Evolutionary conservation across 2,113 vertebrate genomes (phyloP), one percentile per base, ranked within the genome.

Genomic region (Anolis carolinensis): DNA sequence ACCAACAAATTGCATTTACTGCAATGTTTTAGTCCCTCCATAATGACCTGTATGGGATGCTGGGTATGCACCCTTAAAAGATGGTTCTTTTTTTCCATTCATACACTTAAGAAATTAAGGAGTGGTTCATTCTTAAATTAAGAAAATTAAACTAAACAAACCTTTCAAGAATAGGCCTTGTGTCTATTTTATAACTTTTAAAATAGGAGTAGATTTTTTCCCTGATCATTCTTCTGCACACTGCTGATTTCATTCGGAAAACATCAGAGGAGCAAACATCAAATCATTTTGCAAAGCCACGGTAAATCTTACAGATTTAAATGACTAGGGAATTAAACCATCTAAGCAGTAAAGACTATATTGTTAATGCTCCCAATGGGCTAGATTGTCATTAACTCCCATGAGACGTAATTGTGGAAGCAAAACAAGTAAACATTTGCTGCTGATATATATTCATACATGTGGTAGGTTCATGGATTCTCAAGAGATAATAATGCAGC

Each of bases 251-350:
- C 52, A 34, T 30, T 59, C 9, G 32, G 14, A 68, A 81, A 68
- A 81, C 27, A n/a, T 9, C 2, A 48, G 79, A 68, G 25, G 68
- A 81, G 14, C 23, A 68, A 36, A 81, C 48, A 27, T 23, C 36
- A 68, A 36, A 80, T 80, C 32, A 27, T 13, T 63, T 63, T 79
- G 55, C 55, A 79, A 79, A 63, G 55, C 52, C 76, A 79, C 34
- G 59, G 52, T 32, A 79, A 79, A 34, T 79, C 52, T 59, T 79
- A 79, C 30, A n/a, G n/a, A 59, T 79, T 34, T 79, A 79, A 79
- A 79, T 62, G 76, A 20, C 52, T 79, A 10, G 23, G 52, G 79
- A 81, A 67, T 34, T 62, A 81, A 67, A 25, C 34, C 62, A 67
- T 67, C 62, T 48, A 27, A 48, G 39, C n/a, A 44, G 36, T 36